Evolutionary conservation across 2,113 vertebrate species (phyloP), one percentile per base, ranked within the genome.

Genomic region (Cygnus buccinator): DNA sequence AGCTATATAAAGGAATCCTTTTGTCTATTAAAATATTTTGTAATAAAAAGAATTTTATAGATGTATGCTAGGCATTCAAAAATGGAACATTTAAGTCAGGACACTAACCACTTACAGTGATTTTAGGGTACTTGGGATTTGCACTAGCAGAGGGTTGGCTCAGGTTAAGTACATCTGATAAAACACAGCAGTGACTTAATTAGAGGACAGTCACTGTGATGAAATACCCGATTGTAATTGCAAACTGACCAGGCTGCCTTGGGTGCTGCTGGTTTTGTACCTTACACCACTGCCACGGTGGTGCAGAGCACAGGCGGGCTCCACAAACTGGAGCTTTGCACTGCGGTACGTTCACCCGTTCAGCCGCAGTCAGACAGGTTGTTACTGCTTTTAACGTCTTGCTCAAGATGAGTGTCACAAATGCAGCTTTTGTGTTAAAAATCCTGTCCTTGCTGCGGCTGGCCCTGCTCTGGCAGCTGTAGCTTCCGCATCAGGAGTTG

Each of bases 401-500:
- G 57, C 18, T 44, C 19, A 31, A 31, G 58, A 26, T 3, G 22
- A 84, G 5, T 1, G 0, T 67, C 81, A 72, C 58, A 39, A 92
- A 10, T 3, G 2, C 61, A 37, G 90, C 54, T 39, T 58, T 80
- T 87, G 52, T 81, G 70, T 87, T 68, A 68, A n/a, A 84, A 82
- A 70, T 7, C 5, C 25, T 33, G 46, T 25, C 75, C 75, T 90
- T 0, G 0, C 50, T 0, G 2, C n/a, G 21, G 29, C 8, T 67
- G 29, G 11, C 63, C 17, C 63, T 31, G 44, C 86, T 48, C 0
- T 0, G 65, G 78, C 90, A 85, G 84, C 85, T 90, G 67, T 50
- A 59, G 16, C 68, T 93, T 46, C 76, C 84, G 28, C 68, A 13
- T 6, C 57, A 55, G 84, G 61, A 81, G 14, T 41, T 58, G 84